A percentile compares a stretch with the other conserved stretches of the same genome.
phyloP scores from a whole-genome alignment of 2,113 vertebrate genomes.

The Colius striatus region DNA sequence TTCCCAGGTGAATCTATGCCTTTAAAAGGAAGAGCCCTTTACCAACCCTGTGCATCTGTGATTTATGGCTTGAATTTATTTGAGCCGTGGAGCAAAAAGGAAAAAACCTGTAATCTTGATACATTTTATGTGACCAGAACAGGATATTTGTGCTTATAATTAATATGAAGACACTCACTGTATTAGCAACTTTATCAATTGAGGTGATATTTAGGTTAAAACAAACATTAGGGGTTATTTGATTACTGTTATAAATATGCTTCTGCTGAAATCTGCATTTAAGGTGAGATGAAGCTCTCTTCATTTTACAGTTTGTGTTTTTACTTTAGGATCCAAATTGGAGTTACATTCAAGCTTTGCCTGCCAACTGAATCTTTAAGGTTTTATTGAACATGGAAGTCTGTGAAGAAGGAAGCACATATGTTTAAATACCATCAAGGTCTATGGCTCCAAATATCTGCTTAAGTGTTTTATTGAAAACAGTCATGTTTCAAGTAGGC shows the following conservation, averaged over 20 bases:
- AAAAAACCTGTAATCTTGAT: background rate
- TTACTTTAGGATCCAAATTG: conserved; percentile 13
- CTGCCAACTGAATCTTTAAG: conserved; percentile 22
- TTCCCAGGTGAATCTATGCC: background rate
- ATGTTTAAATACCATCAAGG: conserved; percentile 15
- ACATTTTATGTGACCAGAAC: background rate
- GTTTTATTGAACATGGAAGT: background rate
- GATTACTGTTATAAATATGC: background rate
- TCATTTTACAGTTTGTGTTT: conserved; percentile 25
- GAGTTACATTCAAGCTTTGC: background rate
- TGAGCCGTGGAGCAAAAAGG: background rate
- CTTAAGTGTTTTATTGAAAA: conserved; percentile 34
- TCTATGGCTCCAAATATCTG: conserved; percentile 39
- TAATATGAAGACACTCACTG: background rate
- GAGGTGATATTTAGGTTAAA: background rate
- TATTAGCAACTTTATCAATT: background rate
- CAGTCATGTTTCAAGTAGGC: background rate
- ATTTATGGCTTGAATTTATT: conserved; percentile 12
- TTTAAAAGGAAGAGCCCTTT: conserved; percentile 20
- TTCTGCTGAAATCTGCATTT: conserved; percentile 11
- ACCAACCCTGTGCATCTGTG: background rate
- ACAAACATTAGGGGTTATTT: background rate
- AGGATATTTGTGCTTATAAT: conserved; percentile 4
- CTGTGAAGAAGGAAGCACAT: conserved; percentile 1
- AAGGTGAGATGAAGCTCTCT: background rate